A percentile compares a stretch with the other conserved stretches of the same genome.
These are phyloP conservation scores for Leptocoma aspasia DNA, from an alignment of 2,113 vertebrate genomes.

Conservation along the genomic window DNA sequence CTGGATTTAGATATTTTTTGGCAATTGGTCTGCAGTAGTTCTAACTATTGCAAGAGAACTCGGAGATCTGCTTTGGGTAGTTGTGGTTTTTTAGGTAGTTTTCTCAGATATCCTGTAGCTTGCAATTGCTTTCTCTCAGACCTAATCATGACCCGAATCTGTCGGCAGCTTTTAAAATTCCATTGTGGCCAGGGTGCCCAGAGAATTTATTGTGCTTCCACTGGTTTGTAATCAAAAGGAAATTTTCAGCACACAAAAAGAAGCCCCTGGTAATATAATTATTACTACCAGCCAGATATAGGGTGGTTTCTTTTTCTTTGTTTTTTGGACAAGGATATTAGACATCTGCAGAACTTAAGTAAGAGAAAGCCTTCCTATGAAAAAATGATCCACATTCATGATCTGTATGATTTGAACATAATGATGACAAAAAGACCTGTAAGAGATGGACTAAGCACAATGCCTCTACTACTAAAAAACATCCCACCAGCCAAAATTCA, in stretches of 20 bases:
- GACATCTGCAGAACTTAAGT: background rate
- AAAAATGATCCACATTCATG: background rate
- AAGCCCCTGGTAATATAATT: background rate
- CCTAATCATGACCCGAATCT: background rate
- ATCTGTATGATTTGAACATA: background rate
- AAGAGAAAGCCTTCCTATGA: background rate
- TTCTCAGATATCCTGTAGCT: background rate
- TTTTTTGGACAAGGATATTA: background rate
- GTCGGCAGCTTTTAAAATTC: background rate
- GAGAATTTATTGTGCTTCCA: background rate
- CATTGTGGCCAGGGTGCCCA: background rate
- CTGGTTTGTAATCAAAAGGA: background rate
- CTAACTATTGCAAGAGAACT: background rate
- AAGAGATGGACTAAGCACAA: background rate
- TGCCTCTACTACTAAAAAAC: background rate
- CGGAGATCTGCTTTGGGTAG: background rate
- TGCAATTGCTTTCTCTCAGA: background rate
- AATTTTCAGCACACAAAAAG: background rate
- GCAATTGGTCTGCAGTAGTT: background rate
- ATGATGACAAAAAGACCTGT: background rate
- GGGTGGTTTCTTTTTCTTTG: background rate
- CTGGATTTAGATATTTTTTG: background rate
- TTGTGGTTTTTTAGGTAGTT: background rate
- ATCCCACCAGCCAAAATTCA: background rate
- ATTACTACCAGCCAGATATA: background rate